A percentile compares a stretch with the other conserved stretches of the same genome.
Evolutionary conservation across 2,888 invertebrate species (phyloP).

Genomic region (Mesorhabditis spiculigera): DNA sequence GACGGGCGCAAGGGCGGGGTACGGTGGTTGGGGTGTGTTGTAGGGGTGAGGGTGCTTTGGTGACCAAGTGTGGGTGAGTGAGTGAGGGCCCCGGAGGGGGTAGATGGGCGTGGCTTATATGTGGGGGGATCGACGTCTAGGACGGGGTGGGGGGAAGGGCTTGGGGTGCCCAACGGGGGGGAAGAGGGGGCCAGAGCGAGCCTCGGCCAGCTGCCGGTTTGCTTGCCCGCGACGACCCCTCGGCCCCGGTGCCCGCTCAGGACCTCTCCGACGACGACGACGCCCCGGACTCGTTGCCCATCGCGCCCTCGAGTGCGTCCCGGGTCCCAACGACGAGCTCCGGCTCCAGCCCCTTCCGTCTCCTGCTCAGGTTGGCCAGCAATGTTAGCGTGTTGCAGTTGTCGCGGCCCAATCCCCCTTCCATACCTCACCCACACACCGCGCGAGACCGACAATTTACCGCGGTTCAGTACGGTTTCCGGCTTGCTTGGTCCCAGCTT

Average conservation of each 20-base stretch:
- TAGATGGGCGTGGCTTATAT: too few species aligned
- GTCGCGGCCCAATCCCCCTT: too few species aligned
- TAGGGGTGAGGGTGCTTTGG: too few species aligned
- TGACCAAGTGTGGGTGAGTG: too few species aligned
- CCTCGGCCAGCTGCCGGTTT: slow-evolving; percentile 1
- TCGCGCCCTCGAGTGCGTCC: slow-evolving; percentile 6
- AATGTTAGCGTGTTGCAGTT: too few species aligned
- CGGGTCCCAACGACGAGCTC: slow-evolving; percentile 3
- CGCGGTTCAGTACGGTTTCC: too few species aligned
- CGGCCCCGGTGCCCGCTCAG: background rate
- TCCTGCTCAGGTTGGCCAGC: background rate
- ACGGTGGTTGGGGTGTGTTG: too few species aligned
- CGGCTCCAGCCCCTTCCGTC: slow-evolving; percentile 3
- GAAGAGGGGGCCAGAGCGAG: background rate
- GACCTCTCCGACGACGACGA: background rate
- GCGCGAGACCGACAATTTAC: background rate
- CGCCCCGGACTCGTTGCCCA: background rate
- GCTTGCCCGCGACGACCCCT: background rate
- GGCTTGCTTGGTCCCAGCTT: too few species aligned
- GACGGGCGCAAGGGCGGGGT: background rate
- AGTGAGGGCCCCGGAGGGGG: too few species aligned
- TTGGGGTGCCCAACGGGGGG: background rate
- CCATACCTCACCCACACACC: too few species aligned
- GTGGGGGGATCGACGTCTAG: background rate
- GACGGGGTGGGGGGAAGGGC: slow-evolving; percentile 4